Conservation (phyloP, 64 coral and sea anemone species). For the Porites lutea region DNA sequence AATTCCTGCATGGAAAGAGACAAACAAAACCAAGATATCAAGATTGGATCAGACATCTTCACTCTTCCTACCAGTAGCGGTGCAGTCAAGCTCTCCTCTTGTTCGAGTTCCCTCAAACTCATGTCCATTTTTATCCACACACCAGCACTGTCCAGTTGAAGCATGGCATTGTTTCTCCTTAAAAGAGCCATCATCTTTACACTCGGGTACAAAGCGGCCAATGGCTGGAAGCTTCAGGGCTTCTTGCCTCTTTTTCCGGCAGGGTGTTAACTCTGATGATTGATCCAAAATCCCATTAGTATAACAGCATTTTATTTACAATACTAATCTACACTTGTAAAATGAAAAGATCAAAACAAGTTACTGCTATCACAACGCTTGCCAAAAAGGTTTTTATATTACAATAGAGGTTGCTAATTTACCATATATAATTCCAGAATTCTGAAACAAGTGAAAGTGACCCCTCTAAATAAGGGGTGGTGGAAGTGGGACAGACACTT, state of each 20-base stretch:
- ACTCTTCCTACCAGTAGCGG: constrained; percentile 17
- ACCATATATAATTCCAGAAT: too few species aligned
- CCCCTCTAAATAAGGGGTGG: too few species aligned
- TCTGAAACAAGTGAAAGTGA: too few species aligned
- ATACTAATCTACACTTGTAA: too few species aligned
- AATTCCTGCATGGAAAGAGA: too few species aligned
- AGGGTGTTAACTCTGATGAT: constrained; percentile 64
- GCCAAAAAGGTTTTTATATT: too few species aligned
- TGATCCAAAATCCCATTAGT: neutral
- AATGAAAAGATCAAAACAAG: too few species aligned
- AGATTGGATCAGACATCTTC: neutral
- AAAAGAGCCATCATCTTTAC: constrained; percentile 88
- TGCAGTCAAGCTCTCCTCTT: constrained; percentile 36
- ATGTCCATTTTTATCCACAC: constrained; percentile 78
- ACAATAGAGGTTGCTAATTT: too few species aligned
- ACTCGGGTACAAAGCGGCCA: constrained; percentile 81
- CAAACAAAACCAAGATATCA: neutral
- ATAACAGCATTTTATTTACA: too few species aligned
- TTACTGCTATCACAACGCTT: too few species aligned
- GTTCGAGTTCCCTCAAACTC: constrained; percentile 80
- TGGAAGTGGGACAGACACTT: too few species aligned
- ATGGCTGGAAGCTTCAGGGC: constrained; percentile 79
- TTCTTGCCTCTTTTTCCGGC: constrained; percentile 69
- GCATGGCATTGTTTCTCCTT: constrained; percentile 76
- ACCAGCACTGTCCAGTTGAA: constrained; percentile 94